A percentile compares a stretch with the other conserved stretches of the same genome.
These are phyloP conservation scores for Tragelaphus scriptus DNA, from an alignment of 2,113 vertebrate genomes.

Conservation along the genomic window DNA sequence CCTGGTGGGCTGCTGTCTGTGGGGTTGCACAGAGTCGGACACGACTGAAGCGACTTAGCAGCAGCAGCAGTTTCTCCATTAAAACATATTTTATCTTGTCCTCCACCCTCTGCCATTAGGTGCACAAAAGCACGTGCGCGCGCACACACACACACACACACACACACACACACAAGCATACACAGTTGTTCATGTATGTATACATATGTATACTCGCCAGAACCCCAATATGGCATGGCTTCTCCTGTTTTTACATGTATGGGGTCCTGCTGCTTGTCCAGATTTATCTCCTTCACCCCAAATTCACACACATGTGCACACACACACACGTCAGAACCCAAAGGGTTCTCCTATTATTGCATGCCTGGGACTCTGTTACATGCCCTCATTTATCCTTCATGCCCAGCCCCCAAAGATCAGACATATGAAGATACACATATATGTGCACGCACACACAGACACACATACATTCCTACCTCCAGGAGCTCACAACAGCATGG, in stretches of 20 bases:
- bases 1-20: no score
- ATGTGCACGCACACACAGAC: neutral
- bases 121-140: neutral
- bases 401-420: neutral
- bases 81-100: neutral
- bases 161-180: neutral
- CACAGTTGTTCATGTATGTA: fast-evolving
- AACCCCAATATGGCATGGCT: conserved; percentile 50
- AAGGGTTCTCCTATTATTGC: conserved; percentile 33
- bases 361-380: neutral
- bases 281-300: neutral
- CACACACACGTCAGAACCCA: neutral
- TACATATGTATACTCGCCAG: neutral
- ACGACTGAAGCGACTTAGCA: no score
- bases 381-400: neutral
- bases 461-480: neutral
- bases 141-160: neutral
- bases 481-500: conserved; percentile 31
- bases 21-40: no score
- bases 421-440: neutral
- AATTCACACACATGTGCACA: neutral
- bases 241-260: conserved; percentile 51
- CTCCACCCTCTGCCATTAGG: neutral
- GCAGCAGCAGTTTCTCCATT: neutral
- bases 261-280: conserved; percentile 16